Percentiles rank a stretch among this genome's conserved stretches.
Conservation (phyloP, 2,113 vertebrate species). For the Anser brachyrhynchus region DNA sequence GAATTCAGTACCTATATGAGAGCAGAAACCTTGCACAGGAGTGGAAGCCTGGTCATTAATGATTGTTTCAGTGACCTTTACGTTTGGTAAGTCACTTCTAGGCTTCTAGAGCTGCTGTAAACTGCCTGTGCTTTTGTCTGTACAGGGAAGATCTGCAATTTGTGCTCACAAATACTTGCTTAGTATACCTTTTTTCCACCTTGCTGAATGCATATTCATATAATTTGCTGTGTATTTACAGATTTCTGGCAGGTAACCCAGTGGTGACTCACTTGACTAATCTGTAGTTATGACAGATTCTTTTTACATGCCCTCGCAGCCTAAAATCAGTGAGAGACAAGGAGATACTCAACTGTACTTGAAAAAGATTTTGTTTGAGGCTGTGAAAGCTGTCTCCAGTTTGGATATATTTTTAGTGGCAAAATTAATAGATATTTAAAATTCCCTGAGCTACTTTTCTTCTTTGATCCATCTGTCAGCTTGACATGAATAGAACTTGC, state of each 20-base stretch:
- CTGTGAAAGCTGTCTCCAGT: slow-evolving; percentile 29
- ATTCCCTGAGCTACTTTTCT: slow-evolving; percentile 17
- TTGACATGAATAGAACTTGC: slow-evolving; percentile 52
- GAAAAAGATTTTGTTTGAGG: slow-evolving; percentile 11
- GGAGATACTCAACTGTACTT: background rate
- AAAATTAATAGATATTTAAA: slow-evolving; percentile 62
- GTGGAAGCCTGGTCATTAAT: background rate
- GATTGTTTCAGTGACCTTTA: background rate
- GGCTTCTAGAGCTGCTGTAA: background rate
- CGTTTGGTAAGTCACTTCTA: background rate
- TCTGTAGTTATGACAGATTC: background rate
- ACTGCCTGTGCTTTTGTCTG: background rate
- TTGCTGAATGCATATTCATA: background rate
- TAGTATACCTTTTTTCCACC: background rate
- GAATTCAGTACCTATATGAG: background rate
- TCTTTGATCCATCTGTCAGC: slow-evolving; percentile 50
- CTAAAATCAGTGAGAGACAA: background rate
- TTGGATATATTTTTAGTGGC: slow-evolving; percentile 38
- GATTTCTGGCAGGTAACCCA: background rate
- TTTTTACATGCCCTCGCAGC: background rate
- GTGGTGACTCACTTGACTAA: background rate
- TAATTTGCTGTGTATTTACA: background rate
- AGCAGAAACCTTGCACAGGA: background rate
- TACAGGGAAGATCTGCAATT: background rate
- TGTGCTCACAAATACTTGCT: background rate